Evolutionary conservation across 2,888 invertebrate species (phyloP).

Genomic region (Apodemia duryi): DNA sequence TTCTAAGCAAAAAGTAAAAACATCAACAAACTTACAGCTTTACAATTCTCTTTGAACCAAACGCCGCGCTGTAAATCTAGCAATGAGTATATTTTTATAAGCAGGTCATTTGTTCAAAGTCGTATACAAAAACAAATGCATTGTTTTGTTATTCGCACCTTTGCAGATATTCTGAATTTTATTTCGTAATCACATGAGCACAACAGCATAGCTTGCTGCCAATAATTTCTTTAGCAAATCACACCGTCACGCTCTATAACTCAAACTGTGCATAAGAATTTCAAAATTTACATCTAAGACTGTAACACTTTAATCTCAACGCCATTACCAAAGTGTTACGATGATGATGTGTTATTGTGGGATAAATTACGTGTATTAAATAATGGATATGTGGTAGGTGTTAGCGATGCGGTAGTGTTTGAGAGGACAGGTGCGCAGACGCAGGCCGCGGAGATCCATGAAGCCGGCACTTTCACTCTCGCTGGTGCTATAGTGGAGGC

Average conservation of each 20-base stretch:
- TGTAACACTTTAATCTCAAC: constrained; percentile 21
- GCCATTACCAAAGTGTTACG: constrained; percentile 20
- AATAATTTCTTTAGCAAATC: constrained; percentile 20
- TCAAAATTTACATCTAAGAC: constrained; percentile 20
- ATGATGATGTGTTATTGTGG: constrained; percentile 23
- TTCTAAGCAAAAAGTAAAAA: not conserved
- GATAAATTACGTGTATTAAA: constrained; percentile 31
- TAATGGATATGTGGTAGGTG: constrained; percentile 25
- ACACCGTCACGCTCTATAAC: constrained; percentile 21
- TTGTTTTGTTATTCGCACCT: constrained; percentile 7
- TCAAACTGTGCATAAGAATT: constrained; percentile 21
- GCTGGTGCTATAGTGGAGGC: constrained; percentile 48
- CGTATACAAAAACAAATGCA: constrained; percentile 3
- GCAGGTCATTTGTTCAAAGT: constrained; percentile 3
- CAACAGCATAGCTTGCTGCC: constrained; percentile 1
- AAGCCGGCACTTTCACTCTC: constrained; percentile 74
- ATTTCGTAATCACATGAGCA: constrained; percentile 19
- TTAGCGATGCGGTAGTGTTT: constrained; percentile 33
- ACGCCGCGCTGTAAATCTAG: not conserved
- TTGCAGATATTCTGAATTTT: constrained; percentile 13
- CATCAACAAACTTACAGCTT: not conserved
- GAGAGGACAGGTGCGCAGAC: constrained; percentile 54
- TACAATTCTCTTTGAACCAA: not conserved
- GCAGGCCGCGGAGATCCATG: constrained; percentile 50
- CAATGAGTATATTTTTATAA: not conserved